Percentiles rank a stretch among this genome's conserved stretches.
These are phyloP conservation scores for Eulithis testata DNA, from an alignment of 2,888 invertebrate species.

Conservation along the genomic window DNA sequence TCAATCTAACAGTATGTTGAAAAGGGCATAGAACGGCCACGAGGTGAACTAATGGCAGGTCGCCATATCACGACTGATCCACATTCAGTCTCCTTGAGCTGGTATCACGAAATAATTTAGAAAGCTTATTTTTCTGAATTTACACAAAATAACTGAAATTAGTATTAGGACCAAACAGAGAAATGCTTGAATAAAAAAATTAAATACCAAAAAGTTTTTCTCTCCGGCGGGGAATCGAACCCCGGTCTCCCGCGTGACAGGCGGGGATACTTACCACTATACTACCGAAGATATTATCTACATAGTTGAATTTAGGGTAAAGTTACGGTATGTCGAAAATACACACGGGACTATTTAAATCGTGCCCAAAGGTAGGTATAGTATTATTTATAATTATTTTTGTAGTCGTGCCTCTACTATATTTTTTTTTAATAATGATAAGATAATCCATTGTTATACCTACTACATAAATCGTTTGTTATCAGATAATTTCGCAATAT, in stretches of 20 bases:
- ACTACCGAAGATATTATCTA: slow-evolving; percentile 74
- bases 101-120: slow-evolving; percentile 10
- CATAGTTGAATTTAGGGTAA: neutral
- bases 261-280: slow-evolving; percentile 85
- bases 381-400: no score
- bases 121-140: slow-evolving; percentile 7
- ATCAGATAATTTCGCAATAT: neutral
- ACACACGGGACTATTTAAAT: no score
- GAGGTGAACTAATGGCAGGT: slow-evolving; percentile 28
- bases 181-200: neutral
- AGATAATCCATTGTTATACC: no score
- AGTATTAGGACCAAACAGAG: neutral
- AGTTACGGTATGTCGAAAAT: no score
- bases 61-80: slow-evolving; percentile 45
- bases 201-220: slow-evolving; percentile 47
- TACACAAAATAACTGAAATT: neutral
- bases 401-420: no score
- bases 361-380: no score
- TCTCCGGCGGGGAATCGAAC: slow-evolving; percentile 85
- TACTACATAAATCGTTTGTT: no score
- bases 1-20: slow-evolving; percentile 16
- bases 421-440: no score
- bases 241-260: slow-evolving; percentile 86
- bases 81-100: slow-evolving; percentile 34
- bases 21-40: slow-evolving; percentile 33